Evolutionary conservation across 92 coral and sea anemone species (phyloP), one percentile per base, ranked within the genome.

Genomic region (Isaurus tuberculatus): DNA sequence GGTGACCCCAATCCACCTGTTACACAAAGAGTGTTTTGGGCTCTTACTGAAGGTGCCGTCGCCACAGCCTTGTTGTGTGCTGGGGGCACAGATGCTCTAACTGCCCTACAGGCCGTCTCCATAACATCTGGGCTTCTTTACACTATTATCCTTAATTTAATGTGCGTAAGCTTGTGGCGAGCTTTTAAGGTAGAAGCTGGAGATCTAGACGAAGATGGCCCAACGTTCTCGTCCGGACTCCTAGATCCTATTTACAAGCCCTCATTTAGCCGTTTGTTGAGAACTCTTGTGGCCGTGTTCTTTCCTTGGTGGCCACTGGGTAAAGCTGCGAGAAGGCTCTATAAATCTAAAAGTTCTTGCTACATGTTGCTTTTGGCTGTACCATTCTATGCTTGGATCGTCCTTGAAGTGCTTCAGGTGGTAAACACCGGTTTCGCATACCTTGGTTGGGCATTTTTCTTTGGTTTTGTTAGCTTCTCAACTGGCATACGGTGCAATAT

Each of bases 111-210:
- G 72, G 88, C 95, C 33, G 93, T 89, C 23, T 89, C 98, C 48
- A 90, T 92, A 15, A 83, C 92, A 23, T 86, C 95, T 10, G 98
- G 98, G 61, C 68, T 89, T 43, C 72, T 92, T 20, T 94, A 92
- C 89, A 94, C 98, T 0, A 71, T 92, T 74, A 79, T 94, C 11
- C 91, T 94, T 17, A 92, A 89, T 69, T 90, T 94, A 63, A 84
- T 94, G 90, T 94, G 96, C 58, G 94, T 94, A 28, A 81, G 91
- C 16, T 55, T 94, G 58, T 94, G 98, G 98, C 74, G 98, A 70
- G 92, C 90, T 3, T 66, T 94, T 40, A 92, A 92, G 83, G 70
- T 88, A 25, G 98, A 94, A 60, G 78, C 83, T 53, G 98, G 98
- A 2, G 98, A 94, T 68, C 67, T 88, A 37, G 94, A 94, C 71